phyloP scores from a whole-genome alignment of 2,888 invertebrate species.

The Luperina nickerlii region DNA sequence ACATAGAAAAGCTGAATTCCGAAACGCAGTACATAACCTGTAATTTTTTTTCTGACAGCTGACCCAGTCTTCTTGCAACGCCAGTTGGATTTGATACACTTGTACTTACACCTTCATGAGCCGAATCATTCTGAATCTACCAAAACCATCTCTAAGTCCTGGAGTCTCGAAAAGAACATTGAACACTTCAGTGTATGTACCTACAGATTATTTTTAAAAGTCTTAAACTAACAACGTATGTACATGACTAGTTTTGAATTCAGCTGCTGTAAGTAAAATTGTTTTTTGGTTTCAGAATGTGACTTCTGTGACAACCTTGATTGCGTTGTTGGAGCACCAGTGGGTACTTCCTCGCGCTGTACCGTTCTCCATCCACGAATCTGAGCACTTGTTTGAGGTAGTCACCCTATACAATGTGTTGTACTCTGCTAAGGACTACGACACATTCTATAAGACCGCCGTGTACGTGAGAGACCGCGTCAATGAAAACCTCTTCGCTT shows the following conservation, averaged over 20 bases:
- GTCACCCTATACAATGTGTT: constrained; percentile 92
- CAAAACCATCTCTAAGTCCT: constrained; percentile 86
- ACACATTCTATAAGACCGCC: constrained; percentile 92
- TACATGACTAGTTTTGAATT: background rate
- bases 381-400: constrained; percentile 91
- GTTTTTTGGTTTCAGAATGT: constrained; percentile 82
- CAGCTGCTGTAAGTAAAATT: background rate
- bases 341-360: constrained; percentile 90
- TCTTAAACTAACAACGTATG: background rate
- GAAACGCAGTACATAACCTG: background rate
- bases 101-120: constrained; percentile 90
- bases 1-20: background rate
- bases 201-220: background rate
- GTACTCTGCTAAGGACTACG: constrained; percentile 93
- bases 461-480: constrained; percentile 92
- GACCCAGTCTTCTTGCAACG: constrained; percentile 82
- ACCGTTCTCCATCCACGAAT: constrained; percentile 90
- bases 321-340: constrained; percentile 87
- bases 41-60: constrained; percentile 78
- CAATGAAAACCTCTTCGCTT: constrained; percentile 93
- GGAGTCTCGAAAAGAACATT: constrained; percentile 87
- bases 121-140: constrained; percentile 89
- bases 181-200: constrained; percentile 85
- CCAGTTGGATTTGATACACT: constrained; percentile 84
- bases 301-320: constrained; percentile 89